These are phyloP conservation scores for Leptinotarsa texana DNA, from an alignment of 1,140 invertebrate genomes.

Conservation along the genomic window DNA sequence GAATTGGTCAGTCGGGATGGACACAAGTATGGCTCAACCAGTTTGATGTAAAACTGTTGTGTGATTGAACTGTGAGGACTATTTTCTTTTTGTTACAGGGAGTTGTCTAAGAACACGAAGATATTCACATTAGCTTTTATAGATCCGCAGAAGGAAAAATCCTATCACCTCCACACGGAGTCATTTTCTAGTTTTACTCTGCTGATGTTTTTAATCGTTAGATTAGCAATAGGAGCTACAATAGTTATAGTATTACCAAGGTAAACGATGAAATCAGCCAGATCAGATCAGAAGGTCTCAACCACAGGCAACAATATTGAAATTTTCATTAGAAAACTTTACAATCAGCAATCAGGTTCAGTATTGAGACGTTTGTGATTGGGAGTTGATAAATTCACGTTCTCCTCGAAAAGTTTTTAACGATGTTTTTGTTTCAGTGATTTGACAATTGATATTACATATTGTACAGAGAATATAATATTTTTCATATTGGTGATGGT, in stretches of 20 bases:
- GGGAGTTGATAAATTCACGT: no score
- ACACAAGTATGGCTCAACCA: constrained; percentile 64
- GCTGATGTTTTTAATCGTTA: constrained; percentile 65
- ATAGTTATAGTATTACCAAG: constrained; percentile 62
- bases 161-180: constrained; percentile 68
- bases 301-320: no score
- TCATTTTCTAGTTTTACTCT: constrained; percentile 68
- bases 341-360: no score
- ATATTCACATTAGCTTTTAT: constrained; percentile 70
- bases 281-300: no score
- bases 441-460: constrained; percentile 39
- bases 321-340: no score
- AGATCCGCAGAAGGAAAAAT: constrained; percentile 65
- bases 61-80: neutral
- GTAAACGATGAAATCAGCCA: constrained; percentile 43
- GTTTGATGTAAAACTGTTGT: neutral
- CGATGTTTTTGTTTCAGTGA: constrained; percentile 34
- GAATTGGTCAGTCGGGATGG: constrained; percentile 82
- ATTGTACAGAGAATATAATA: constrained; percentile 37
- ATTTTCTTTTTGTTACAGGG: constrained; percentile 55
- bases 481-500: constrained; percentile 40
- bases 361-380: no score
- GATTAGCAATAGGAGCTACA: constrained; percentile 63
- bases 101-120: constrained; percentile 70
- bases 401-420: neutral